Evolutionary conservation across 2,797 vertebrate genomes (phyloP), one percentile per base, ranked within the genome.

Genomic region (Carcharodon carcharias): DNA sequence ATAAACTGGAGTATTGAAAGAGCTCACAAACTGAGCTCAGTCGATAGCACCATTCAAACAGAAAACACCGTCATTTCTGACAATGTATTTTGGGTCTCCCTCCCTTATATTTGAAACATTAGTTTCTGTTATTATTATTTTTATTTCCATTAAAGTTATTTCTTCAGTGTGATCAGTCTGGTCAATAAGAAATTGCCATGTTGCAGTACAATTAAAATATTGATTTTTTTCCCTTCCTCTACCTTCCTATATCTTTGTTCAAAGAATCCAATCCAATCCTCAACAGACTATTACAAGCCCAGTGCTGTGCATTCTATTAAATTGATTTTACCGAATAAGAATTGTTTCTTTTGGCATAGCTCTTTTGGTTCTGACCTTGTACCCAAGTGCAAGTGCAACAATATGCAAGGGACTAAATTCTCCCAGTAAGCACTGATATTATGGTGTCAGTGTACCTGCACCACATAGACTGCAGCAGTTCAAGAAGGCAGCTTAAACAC

Each of bases 101-200:
- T 45, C 45, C 21, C 12, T 95, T 69, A n/a, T 63, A n/a, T 92
- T 92, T 65, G n/a, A 93, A 65, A 45, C 61, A 45, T 45, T 93
- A 93, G 18, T 93, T 91, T 35, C 35, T 91, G 56, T 12, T 91
- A 91, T n/a, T 88, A 56, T 91, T 93, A 93, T 93, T 93, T 93
- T 93, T 45, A 67, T 93, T 93, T 45, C 61, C 18, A 45, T 93
- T 93, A 45, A 93, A 67, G n/a, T 93, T 23, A 50, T 85, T 67
- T 93, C n/a, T 67, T 26, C 91, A 93, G 93, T 67, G 82, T 26
- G 21, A 40, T 67, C 61, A 67, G n/a, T 65, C 40, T 40, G n/a
- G 63, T 67, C 91, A 67, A 93, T 67, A 93, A 67, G n/a, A 67
- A 45, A 93, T 91, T 91, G 58, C 12, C 61, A 31, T 35, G 28